A percentile compares a stretch with the other conserved stretches of the same genome.
These are phyloP conservation scores for Euwallacea fornicatus DNA, from an alignment of 1,140 invertebrate genomes.

Conservation along the genomic window DNA sequence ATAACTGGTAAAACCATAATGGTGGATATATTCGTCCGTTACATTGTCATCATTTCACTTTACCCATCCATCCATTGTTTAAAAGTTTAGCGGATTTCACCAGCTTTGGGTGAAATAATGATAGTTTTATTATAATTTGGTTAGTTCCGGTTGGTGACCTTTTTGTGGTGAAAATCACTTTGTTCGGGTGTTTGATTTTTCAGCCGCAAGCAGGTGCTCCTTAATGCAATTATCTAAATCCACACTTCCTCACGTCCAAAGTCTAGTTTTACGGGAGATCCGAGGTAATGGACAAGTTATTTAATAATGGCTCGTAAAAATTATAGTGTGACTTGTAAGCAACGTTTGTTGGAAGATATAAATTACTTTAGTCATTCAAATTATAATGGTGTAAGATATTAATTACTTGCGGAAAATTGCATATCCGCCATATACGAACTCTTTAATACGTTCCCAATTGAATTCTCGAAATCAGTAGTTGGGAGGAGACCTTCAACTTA, in stretches of 20 bases:
- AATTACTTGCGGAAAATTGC: background rate
- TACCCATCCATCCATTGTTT: constrained; percentile 34
- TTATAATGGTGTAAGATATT: background rate
- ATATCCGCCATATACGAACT: background rate
- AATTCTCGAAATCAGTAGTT: too few species aligned
- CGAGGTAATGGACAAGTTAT: background rate
- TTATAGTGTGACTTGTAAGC: constrained; percentile 1
- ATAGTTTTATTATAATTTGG: constrained; percentile 40
- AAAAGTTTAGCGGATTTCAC: constrained; percentile 38
- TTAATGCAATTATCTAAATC: constrained; percentile 28
- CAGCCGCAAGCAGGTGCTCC: constrained; percentile 21
- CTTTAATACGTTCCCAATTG: too few species aligned
- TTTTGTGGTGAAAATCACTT: constrained; percentile 31
- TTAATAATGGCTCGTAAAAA: constrained; percentile 16
- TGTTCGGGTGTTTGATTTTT: constrained; percentile 20
- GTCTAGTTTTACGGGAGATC: constrained; percentile 3
- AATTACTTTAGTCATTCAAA: background rate
- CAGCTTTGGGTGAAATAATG: constrained; percentile 30
- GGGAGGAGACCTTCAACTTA: too few species aligned
- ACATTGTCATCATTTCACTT: constrained; percentile 37
- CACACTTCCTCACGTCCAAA: constrained; percentile 19
- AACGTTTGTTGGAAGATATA: background rate
- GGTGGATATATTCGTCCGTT: constrained; percentile 37
- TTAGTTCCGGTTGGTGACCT: constrained; percentile 38
- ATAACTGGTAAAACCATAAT: constrained; percentile 35